phyloP scores from a whole-genome alignment of 2,888 invertebrate genomes.

The Glaucopsyche alexis region DNA sequence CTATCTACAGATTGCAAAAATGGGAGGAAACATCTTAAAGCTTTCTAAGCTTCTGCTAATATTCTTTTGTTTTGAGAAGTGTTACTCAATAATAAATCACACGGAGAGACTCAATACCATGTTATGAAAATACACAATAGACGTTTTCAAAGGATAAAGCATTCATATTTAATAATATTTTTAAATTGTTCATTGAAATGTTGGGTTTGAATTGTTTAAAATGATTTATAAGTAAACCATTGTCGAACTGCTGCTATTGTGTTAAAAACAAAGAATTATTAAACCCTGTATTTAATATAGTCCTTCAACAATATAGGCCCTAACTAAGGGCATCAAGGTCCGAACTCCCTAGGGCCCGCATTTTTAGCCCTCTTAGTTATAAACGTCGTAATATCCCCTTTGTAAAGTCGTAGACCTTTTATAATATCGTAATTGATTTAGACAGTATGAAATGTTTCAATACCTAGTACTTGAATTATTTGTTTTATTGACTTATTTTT shows the following conservation, averaged over 20 bases:
- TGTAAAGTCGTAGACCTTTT: neutral
- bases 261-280: neutral
- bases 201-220: neutral
- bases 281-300: neutral
- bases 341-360: neutral
- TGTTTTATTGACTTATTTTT: too few relatives aligned
- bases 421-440: too few relatives aligned
- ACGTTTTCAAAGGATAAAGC: neutral
- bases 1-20: too few relatives aligned
- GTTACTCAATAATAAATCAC: neutral
- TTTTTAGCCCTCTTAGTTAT: neutral
- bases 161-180: neutral
- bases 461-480: too few relatives aligned
- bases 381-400: neutral
- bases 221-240: neutral
- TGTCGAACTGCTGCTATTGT: neutral
- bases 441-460: too few relatives aligned
- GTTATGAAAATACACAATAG: slow-evolving; percentile 1
- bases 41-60: neutral
- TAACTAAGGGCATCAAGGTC: neutral
- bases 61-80: neutral
- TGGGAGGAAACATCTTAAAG: too few relatives aligned
- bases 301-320: neutral
- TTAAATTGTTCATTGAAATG: slow-evolving; percentile 3
- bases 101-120: neutral